Conservation (phyloP, 2,797 vertebrate species). For the Phrynocephalus forsythii region DNA sequence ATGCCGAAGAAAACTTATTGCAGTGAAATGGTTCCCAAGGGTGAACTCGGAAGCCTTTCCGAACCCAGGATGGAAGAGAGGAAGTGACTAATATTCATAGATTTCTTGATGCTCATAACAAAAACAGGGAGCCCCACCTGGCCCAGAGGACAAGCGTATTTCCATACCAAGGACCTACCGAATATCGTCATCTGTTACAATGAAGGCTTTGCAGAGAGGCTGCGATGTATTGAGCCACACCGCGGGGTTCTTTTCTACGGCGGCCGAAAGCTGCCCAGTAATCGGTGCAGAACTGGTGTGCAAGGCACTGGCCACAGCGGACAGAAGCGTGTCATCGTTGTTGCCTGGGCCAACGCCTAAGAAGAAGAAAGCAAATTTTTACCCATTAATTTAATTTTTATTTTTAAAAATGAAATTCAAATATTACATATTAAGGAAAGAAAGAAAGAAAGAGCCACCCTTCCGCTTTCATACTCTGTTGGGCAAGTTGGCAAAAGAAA, state of each 20-base stretch:
- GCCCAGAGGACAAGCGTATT: background rate
- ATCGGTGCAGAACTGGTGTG: conserved; percentile 91
- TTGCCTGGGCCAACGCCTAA: conserved; percentile 89
- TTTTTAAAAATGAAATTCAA: background rate
- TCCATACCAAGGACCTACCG: conserved; percentile 76
- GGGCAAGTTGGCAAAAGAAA: too few relatives aligned
- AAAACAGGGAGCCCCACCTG: too few relatives aligned
- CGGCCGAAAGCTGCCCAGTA: conserved; percentile 88
- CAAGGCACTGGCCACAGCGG: conserved; percentile 91
- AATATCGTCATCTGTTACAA: conserved; percentile 92
- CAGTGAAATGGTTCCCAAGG: too few relatives aligned
- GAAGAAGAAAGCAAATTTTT: background rate
- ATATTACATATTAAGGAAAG: background rate
- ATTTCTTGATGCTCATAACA: background rate
- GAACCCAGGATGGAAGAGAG: too few relatives aligned
- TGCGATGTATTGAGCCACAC: conserved; percentile 93
- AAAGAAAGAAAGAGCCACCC: too few relatives aligned
- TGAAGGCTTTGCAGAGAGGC: conserved; percentile 92
- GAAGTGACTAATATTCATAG: background rate
- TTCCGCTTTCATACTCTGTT: background rate
- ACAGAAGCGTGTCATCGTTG: conserved; percentile 86
- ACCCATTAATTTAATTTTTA: background rate
- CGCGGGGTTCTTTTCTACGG: conserved; percentile 92
- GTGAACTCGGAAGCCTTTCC: too few relatives aligned
- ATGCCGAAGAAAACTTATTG: too few relatives aligned